These are phyloP conservation scores for Poeciliopsis presidionis DNA, from an alignment of 2,797 vertebrate genomes.

Conservation along the genomic window DNA sequence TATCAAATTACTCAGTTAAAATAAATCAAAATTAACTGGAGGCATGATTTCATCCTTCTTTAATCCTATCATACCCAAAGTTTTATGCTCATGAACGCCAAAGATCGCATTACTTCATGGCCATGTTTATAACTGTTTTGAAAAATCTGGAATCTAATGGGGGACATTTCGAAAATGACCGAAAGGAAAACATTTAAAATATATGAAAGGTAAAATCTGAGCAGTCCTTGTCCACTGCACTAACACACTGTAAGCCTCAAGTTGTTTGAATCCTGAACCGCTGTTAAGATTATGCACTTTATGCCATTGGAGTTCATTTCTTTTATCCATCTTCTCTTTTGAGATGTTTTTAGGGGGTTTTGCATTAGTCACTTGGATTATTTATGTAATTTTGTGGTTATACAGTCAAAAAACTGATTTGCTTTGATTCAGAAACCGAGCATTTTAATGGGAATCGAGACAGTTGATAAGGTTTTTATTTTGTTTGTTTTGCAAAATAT, in stretches of 20 bases:
- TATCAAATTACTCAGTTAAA: not conserved
- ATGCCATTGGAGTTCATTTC: not conserved
- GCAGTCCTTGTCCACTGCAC: not conserved
- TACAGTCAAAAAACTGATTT: not conserved
- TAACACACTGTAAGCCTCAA: not conserved
- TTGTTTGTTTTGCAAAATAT: too few species aligned
- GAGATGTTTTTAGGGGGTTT: not conserved
- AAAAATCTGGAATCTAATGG: not conserved
- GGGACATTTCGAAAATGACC: not conserved
- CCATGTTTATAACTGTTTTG: not conserved
- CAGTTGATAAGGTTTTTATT: too few species aligned
- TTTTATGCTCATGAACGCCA: not conserved
- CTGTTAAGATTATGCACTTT: not conserved
- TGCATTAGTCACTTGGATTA: not conserved
- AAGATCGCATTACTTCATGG: not conserved
- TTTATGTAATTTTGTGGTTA: not conserved
- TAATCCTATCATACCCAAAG: not conserved
- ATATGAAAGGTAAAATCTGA: not conserved
- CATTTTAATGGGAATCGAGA: too few species aligned
- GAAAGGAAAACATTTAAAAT: not conserved
- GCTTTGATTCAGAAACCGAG: too few species aligned
- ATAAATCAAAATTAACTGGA: constrained; percentile 1
- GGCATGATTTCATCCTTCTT: not conserved
- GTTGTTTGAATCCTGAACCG: not conserved
- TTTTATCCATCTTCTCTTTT: not conserved